phyloP scores from a whole-genome alignment of 2,888 invertebrate species.

The Drosophila merina region DNA sequence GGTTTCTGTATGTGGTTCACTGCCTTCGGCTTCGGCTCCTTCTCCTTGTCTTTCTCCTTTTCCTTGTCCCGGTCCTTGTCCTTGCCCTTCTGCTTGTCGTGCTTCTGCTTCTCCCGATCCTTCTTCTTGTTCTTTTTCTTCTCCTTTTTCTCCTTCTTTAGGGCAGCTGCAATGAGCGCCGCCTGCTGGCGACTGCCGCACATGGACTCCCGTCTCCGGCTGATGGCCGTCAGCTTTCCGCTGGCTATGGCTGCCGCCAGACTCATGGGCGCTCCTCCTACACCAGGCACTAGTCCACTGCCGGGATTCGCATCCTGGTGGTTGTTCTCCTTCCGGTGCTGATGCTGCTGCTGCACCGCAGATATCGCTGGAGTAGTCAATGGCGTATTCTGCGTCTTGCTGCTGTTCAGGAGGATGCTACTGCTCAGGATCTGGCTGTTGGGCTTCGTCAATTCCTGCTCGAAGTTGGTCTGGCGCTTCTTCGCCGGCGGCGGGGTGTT shows the following conservation, averaged over 20 bases:
- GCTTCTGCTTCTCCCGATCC: slow-evolving; percentile 66
- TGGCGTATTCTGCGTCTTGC: slow-evolving; percentile 41
- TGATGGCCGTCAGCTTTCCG: slow-evolving; percentile 63
- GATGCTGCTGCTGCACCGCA: slow-evolving; percentile 40
- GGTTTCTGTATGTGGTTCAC: slow-evolving; percentile 44
- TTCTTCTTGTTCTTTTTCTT: slow-evolving; percentile 59
- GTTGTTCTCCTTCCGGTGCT: slow-evolving; percentile 71
- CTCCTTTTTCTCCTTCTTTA: slow-evolving; percentile 70
- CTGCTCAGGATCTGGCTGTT: slow-evolving; percentile 71
- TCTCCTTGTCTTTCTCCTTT: slow-evolving; percentile 23
- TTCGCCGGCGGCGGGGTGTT: slow-evolving; percentile 52
- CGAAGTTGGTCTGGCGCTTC: slow-evolving; percentile 84
- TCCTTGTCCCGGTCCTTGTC: slow-evolving; percentile 54
- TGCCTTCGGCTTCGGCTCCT: slow-evolving; percentile 43
- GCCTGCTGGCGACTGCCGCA: slow-evolving; percentile 67
- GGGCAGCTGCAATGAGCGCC: slow-evolving; percentile 56
- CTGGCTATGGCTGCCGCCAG: slow-evolving; percentile 63
- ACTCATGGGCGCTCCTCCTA: slow-evolving; percentile 47
- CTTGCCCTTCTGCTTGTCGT: slow-evolving; percentile 59
- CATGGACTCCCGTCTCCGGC: slow-evolving; percentile 70
- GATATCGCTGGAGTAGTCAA: slow-evolving; percentile 21
- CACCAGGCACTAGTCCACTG: not conserved
- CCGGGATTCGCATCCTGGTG: slow-evolving; percentile 42
- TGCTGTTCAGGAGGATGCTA: slow-evolving; percentile 64
- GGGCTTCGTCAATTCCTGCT: slow-evolving; percentile 79